Evolutionary conservation across 2,797 vertebrate genomes (phyloP).

Genomic region (Cirrhinus mrigala): DNA sequence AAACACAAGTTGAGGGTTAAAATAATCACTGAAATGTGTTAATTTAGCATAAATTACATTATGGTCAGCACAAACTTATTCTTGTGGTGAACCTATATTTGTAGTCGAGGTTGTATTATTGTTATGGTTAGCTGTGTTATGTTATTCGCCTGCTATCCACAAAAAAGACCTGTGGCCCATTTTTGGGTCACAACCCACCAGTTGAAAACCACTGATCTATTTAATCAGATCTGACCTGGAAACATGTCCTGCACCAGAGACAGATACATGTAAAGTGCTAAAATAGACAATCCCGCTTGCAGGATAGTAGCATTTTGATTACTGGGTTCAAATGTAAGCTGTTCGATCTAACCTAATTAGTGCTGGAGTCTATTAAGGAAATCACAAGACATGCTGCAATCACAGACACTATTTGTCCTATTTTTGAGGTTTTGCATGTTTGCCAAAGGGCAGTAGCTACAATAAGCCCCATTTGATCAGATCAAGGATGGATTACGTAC

Average conservation of each 20-base stretch:
- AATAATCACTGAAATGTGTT: neutral
- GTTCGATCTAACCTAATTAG: neutral
- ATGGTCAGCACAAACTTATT: neutral
- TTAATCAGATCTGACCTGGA: conserved; percentile 1
- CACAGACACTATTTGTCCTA: conserved; percentile 12
- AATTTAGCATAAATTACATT: neutral
- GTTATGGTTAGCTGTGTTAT: neutral
- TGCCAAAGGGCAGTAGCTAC: conserved; percentile 22
- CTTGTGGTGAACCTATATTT: neutral
- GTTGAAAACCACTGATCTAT: neutral
- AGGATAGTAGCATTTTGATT: neutral
- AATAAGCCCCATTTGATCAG: conserved; percentile 28
- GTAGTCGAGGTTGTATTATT: neutral
- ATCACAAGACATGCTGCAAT: neutral
- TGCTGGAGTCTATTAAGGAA: neutral
- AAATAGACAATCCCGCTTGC: neutral
- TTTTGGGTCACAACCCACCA: neutral
- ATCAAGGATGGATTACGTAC: conserved; percentile 27
- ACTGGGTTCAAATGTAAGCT: neutral
- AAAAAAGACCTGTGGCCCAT: neutral
- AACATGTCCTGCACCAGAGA: neutral
- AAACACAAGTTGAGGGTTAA: neutral
- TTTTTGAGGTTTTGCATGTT: conserved; percentile 29
- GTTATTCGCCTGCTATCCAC: neutral
- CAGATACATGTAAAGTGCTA: neutral